A percentile compares a stretch with the other conserved stretches of the same genome.
Evolutionary conservation across 2,797 vertebrate species (phyloP).

Genomic region (Adrianichthys oophorus): DNA sequence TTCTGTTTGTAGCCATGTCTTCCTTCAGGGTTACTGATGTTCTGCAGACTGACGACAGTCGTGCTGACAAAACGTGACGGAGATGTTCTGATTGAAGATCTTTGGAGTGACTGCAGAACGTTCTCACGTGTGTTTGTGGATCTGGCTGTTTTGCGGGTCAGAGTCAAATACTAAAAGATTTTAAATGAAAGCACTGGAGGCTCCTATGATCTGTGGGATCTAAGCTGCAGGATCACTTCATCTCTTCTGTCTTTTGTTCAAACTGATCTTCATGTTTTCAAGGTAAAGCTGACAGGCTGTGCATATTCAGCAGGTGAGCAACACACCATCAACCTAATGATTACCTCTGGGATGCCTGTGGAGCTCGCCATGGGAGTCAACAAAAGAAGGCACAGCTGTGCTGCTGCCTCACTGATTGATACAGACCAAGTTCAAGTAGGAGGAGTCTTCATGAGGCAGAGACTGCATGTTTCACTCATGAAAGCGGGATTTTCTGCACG

Average conservation of each 20-base stretch:
- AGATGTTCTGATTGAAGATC: no score
- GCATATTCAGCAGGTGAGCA: constrained; percentile 21
- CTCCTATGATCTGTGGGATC: constrained; percentile 55
- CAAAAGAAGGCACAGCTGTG: constrained; percentile 41
- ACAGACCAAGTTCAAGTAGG: constrained; percentile 7
- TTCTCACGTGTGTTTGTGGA: no score
- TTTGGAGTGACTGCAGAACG: no score
- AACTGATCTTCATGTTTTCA: constrained; percentile 28
- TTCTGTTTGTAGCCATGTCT: no score
- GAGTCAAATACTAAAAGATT: no score
- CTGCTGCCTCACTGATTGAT: constrained; percentile 37
- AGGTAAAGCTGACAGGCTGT: constrained; percentile 20
- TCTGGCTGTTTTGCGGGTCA: no score
- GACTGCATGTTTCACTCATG: constrained; percentile 40
- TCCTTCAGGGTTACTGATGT: no score
- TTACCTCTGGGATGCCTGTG: constrained; percentile 58
- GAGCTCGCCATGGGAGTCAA: constrained; percentile 47
- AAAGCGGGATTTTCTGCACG: no score
- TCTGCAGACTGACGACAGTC: no score
- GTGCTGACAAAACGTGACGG: no score
- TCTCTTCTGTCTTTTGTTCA: constrained; percentile 37
- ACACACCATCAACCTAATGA: constrained; percentile 68
- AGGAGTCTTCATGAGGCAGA: constrained; percentile 31
- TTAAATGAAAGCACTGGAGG: constrained; percentile 32
- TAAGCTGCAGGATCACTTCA: constrained; percentile 52